These are phyloP conservation scores for Plagodis pulveraria DNA, from an alignment of 2,888 invertebrate species.

Conservation along the genomic window DNA sequence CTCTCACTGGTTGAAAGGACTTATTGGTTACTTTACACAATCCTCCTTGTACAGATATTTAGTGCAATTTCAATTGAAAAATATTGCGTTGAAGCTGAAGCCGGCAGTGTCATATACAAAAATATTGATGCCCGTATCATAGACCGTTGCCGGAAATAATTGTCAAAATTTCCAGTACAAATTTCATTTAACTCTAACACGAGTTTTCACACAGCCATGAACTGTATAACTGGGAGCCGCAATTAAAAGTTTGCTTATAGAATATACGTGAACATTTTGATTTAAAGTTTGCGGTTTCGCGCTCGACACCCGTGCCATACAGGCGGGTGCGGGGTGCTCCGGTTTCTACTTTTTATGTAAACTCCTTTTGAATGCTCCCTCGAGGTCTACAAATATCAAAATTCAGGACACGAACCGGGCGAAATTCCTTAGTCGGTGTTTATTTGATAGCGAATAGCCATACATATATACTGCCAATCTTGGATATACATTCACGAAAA, in stretches of 20 bases:
- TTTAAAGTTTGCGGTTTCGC: slow-evolving; percentile 71
- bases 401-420: slow-evolving; percentile 22
- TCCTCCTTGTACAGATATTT: no score
- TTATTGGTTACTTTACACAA: no score
- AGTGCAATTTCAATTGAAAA: no score
- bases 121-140: slow-evolving; percentile 28
- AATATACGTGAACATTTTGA: slow-evolving; percentile 76
- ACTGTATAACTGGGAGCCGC: slow-evolving; percentile 72
- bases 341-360: slow-evolving; percentile 41
- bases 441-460: slow-evolving; percentile 25
- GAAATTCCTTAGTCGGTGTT: slow-evolving; percentile 30
- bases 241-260: slow-evolving; percentile 79
- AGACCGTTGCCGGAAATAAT: slow-evolving; percentile 49
- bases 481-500: neutral
- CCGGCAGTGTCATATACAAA: neutral
- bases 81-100: neutral
- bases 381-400: slow-evolving; percentile 20
- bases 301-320: slow-evolving; percentile 46
- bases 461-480: slow-evolving; percentile 9
- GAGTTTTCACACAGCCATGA: slow-evolving; percentile 68
- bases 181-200: slow-evolving; percentile 78
- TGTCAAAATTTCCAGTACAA: slow-evolving; percentile 58
- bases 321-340: slow-evolving; percentile 23
- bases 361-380: slow-evolving; percentile 26
- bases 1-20: no score